These are phyloP conservation scores for Cassiopea andromeda DNA, from an alignment of 30 jellyfish, hydroid and myxozoan genomes.

Conservation along the genomic window DNA sequence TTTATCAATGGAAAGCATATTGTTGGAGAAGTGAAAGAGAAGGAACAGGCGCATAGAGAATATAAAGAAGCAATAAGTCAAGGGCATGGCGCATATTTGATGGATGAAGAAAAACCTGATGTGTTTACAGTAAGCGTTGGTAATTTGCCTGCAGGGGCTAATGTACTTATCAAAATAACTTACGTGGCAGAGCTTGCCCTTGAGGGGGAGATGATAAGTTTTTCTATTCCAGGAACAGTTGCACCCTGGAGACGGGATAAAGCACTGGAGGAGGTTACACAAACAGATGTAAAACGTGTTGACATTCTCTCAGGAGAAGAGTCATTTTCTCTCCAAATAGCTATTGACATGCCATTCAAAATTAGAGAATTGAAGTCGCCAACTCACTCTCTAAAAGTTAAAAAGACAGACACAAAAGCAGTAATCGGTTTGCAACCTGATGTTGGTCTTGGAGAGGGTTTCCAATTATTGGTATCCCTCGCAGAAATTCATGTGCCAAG, in stretches of 20 bases:
- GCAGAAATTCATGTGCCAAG: slow-evolving; percentile 96
- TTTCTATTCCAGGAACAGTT: slow-evolving; percentile 86
- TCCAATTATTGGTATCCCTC: slow-evolving; percentile 74
- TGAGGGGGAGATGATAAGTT: slow-evolving; percentile 83
- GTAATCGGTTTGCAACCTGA: slow-evolving; percentile 54
- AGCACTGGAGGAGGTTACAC: slow-evolving; percentile 68
- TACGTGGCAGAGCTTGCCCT: slow-evolving; percentile 88
- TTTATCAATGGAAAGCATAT: slow-evolving; percentile 87
- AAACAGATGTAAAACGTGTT: slow-evolving; percentile 45
- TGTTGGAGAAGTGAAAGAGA: slow-evolving; percentile 90
- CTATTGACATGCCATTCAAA: slow-evolving; percentile 89
- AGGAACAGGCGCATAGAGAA: slow-evolving; percentile 86
- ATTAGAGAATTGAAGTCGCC: slow-evolving; percentile 78
- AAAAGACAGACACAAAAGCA: slow-evolving; percentile 92
- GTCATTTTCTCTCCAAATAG: slow-evolving; percentile 74
- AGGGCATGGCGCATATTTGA: slow-evolving; percentile 94
- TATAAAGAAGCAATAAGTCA: slow-evolving; percentile 89
- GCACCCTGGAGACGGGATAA: slow-evolving; percentile 92
- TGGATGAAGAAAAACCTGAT: slow-evolving; percentile 95
- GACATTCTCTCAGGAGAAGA: slow-evolving; percentile 21
- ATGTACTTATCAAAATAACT: slow-evolving; percentile 84
- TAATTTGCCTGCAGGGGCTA: slow-evolving; percentile 89
- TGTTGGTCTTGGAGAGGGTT: slow-evolving; percentile 68
- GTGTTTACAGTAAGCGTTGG: slow-evolving; percentile 95
- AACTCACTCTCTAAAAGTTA: slow-evolving; percentile 70